Conservation (phyloP, 2,113 vertebrate genomes). For the Ifrita kowaldi region DNA sequence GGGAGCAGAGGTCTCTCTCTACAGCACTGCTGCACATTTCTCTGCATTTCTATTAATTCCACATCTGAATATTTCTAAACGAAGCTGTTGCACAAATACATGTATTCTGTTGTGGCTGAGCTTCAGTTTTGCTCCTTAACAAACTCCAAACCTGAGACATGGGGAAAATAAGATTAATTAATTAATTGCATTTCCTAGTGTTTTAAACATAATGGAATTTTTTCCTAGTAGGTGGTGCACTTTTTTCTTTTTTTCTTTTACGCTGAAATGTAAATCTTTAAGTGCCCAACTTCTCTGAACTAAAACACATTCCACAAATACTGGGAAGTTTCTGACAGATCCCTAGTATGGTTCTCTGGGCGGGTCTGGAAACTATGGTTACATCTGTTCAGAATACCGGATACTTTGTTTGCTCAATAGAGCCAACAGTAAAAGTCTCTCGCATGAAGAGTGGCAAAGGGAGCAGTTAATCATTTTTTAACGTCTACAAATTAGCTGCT, state of each 20-base stretch:
- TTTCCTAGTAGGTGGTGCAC: neutral
- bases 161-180: neutral
- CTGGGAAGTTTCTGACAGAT: neutral
- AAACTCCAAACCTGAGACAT: neutral
- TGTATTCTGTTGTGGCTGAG: neutral
- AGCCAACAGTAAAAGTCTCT: neutral
- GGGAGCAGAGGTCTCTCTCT: neutral
- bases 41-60: neutral
- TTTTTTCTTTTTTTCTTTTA: too few relatives aligned
- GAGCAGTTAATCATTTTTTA: neutral
- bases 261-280: neutral
- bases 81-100: rapidly evolving
- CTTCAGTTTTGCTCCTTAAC: neutral
- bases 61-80: neutral
- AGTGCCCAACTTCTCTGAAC: neutral
- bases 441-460: neutral
- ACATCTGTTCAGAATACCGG: neutral
- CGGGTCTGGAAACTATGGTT: neutral
- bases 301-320: neutral
- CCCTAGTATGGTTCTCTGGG: rapidly evolving
- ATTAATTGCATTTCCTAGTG: neutral
- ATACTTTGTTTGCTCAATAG: neutral
- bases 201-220: neutral
- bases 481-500: neutral
- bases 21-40: rapidly evolving